Conservation (phyloP, 2,888 invertebrate species). For the Drosophila stalkeri region DNA sequence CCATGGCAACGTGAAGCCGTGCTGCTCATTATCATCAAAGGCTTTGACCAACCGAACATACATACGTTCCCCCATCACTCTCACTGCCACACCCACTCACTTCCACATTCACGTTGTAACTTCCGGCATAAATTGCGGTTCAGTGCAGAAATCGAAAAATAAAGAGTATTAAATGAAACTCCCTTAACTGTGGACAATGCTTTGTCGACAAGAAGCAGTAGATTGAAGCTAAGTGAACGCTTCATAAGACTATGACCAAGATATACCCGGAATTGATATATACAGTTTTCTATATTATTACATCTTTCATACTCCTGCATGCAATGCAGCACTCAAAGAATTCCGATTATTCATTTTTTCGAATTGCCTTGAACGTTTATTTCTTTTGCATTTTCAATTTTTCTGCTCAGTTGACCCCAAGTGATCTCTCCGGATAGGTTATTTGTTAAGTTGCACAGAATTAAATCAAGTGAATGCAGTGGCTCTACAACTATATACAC, state of each 20-base stretch:
- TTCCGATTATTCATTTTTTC: background rate
- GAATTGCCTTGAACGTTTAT: background rate
- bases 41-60: background rate
- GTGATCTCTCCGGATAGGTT: background rate
- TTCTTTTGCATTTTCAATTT: background rate
- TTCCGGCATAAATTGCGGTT: background rate
- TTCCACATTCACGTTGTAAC: background rate
- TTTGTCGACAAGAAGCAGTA: too few species aligned
- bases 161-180: background rate
- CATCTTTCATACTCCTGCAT: background rate
- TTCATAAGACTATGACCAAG: background rate
- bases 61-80: background rate
- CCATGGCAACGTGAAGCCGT: slow-evolving; percentile 29
- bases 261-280: background rate
- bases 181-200: background rate
- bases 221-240: too few species aligned
- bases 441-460: background rate
- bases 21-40: slow-evolving; percentile 16
- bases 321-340: background rate
- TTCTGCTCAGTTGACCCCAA: background rate
- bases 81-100: background rate
- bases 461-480: background rate
- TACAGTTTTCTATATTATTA: background rate
- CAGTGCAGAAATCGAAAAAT: background rate
- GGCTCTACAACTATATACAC: background rate